These are phyloP conservation scores for Myrmecophaga tridactyla DNA, from an alignment of 2,113 vertebrate genomes.

Conservation along the genomic window DNA sequence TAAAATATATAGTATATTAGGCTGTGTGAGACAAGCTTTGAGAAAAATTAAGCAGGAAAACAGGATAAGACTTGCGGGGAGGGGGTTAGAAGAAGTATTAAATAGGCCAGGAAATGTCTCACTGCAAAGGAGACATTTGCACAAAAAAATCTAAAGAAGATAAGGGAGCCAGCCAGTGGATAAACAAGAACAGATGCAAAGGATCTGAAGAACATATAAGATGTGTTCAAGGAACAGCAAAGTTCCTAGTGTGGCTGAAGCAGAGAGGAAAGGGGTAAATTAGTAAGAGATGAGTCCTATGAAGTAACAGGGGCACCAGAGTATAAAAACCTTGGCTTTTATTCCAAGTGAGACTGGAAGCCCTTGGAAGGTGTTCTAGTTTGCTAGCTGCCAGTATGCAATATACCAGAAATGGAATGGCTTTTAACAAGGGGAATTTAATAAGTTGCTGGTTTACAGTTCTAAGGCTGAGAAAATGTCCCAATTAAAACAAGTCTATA, in stretches of 20 bases:
- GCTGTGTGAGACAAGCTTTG: background rate
- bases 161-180: background rate
- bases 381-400: too few relatives aligned
- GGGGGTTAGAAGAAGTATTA: background rate
- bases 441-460: too few relatives aligned
- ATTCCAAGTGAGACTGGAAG: background rate
- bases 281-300: background rate
- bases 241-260: background rate
- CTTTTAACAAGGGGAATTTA: too few relatives aligned
- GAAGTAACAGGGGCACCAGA: background rate
- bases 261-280: background rate
- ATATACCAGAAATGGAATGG: too few relatives aligned
- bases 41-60: slow-evolving; percentile 26
- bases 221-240: background rate
- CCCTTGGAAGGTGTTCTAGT: background rate
- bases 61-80: background rate
- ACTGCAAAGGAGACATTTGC: background rate
- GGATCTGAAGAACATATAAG: background rate
- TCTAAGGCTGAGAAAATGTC: too few relatives aligned
- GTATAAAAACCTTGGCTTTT: background rate
- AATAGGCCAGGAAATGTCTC: background rate
- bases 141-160: background rate
- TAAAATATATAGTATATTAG: background rate
- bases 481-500: too few relatives aligned
- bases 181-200: background rate